Conservation (phyloP, 2,797 vertebrate genomes). For the Clamator glandarius region DNA sequence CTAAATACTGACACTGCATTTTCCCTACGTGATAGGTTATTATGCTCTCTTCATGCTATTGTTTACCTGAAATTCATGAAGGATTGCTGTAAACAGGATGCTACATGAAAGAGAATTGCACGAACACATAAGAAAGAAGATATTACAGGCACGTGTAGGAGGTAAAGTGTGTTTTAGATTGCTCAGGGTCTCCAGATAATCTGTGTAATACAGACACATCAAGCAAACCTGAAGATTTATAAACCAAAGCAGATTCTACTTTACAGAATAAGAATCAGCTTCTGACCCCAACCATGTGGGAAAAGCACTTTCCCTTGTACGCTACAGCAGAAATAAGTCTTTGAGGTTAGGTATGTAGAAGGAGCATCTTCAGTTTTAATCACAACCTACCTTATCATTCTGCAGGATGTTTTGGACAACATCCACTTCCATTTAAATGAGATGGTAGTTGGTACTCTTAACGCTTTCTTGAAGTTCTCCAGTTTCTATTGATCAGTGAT, state of each 20-base stretch:
- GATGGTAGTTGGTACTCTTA: neutral
- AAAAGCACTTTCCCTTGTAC: accelerated
- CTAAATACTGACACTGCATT: neutral
- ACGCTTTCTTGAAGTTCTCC: neutral
- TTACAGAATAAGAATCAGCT: neutral
- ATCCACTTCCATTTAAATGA: neutral
- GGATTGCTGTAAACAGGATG: neutral
- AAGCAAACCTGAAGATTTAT: neutral
- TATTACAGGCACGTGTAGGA: neutral
- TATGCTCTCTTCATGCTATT: neutral
- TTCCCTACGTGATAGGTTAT: neutral
- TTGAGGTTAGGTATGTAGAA: neutral
- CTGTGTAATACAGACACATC: neutral
- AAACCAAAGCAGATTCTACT: neutral
- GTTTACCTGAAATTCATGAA: neutral
- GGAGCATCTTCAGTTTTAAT: neutral
- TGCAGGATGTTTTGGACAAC: neutral
- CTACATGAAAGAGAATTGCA: neutral
- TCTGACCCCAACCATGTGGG: accelerated
- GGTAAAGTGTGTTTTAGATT: neutral
- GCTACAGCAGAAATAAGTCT: neutral
- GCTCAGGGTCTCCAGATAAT: neutral
- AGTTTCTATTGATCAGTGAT: neutral
- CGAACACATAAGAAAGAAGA: accelerated
- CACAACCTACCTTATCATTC: neutral